These are phyloP conservation scores for Trypoxylus dichotomus DNA, from an alignment of 1,140 invertebrate genomes.

Conservation along the genomic window DNA sequence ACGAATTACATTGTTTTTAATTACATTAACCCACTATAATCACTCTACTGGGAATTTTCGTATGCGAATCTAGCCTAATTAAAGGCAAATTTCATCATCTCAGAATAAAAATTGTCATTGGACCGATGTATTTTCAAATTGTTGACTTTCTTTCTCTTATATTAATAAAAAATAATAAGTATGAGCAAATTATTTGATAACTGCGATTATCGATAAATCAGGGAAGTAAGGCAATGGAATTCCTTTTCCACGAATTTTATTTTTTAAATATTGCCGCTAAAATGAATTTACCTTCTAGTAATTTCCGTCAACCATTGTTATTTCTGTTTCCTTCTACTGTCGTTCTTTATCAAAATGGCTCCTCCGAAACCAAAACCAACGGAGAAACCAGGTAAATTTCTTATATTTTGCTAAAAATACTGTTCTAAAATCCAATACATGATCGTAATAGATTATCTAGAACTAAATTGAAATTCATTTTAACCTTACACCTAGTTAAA, in stretches of 20 bases:
- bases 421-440: neutral
- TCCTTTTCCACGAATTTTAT: neutral
- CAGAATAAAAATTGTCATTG: too few species aligned
- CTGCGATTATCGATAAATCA: too few species aligned
- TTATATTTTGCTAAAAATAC: conserved; percentile 30
- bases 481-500: neutral
- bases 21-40: neutral
- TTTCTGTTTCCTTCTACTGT: conserved; percentile 34
- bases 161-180: too few species aligned
- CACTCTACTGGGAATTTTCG: neutral
- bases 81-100: too few species aligned
- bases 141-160: too few species aligned
- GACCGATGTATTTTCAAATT: too few species aligned
- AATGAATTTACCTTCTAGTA: neutral
- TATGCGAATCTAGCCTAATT: too few species aligned
- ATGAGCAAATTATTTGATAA: too few species aligned
- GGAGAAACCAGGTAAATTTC: conserved; percentile 64
- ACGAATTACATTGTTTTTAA: conserved; percentile 12
- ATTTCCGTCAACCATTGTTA: conserved; percentile 17
- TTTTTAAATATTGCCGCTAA: conserved; percentile 15
- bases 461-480: neutral
- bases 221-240: too few species aligned
- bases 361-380: conserved; percentile 64
- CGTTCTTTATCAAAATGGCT: conserved; percentile 64
- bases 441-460: neutral